phyloP scores from a whole-genome alignment of 2,888 invertebrate species.

The Choristoneura rosaceana region DNA sequence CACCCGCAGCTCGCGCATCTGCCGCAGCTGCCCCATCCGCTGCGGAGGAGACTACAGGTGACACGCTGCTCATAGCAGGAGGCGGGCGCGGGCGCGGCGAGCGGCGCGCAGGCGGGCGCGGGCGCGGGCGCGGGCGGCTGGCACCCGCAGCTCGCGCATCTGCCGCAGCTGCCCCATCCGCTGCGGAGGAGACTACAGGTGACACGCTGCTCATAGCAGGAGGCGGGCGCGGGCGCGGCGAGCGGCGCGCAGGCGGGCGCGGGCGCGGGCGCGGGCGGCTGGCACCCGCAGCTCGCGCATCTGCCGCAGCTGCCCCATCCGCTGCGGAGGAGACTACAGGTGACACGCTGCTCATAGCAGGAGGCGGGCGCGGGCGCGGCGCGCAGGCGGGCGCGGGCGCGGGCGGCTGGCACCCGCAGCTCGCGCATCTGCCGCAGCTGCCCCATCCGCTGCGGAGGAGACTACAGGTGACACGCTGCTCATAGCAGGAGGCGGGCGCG shows the following conservation, averaged over 20 bases:
- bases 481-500: constrained; percentile 48
- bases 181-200: constrained; percentile 69
- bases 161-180: constrained; percentile 85
- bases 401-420: constrained; percentile 79
- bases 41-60: constrained; percentile 68
- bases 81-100: constrained; percentile 45
- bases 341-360: too few relatives aligned
- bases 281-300: constrained; percentile 86
- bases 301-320: constrained; percentile 86
- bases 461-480: constrained; percentile 64
- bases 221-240: constrained; percentile 45
- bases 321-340: constrained; percentile 68
- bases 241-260: constrained; percentile 55
- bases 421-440: constrained; percentile 86
- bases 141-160: constrained; percentile 86
- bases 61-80: too few relatives aligned
- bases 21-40: constrained; percentile 85
- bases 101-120: constrained; percentile 55
- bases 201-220: too few relatives aligned
- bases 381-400: constrained; percentile 53
- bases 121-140: constrained; percentile 48
- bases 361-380: constrained; percentile 46
- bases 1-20: constrained; percentile 87
- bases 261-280: constrained; percentile 60
- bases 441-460: constrained; percentile 79